Evolutionary conservation across 2,797 vertebrate genomes (phyloP).

Genomic region (Enteromius fasciolatus): DNA sequence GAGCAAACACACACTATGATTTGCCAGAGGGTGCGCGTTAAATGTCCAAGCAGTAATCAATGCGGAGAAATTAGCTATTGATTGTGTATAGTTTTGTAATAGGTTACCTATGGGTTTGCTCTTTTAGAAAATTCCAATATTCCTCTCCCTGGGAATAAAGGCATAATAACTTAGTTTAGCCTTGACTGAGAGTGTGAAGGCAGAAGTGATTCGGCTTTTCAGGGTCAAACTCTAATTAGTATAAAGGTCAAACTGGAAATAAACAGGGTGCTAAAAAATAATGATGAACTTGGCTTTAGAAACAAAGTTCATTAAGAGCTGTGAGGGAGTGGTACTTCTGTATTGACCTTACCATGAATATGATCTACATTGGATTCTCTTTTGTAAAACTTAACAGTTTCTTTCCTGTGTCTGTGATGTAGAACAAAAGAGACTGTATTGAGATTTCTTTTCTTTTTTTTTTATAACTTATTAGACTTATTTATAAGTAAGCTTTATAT

Average conservation of each 20-base stretch:
- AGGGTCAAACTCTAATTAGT: slow-evolving; percentile 87
- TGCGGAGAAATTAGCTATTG: slow-evolving; percentile 97
- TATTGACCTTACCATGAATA: slow-evolving; percentile 56
- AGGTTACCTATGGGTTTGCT: slow-evolving; percentile 96
- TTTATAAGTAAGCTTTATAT: too few relatives aligned
- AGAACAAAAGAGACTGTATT: background rate
- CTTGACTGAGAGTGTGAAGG: slow-evolving; percentile 86
- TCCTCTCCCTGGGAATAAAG: slow-evolving; percentile 81
- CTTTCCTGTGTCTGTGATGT: background rate
- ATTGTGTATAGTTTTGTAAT: slow-evolving; percentile 94
- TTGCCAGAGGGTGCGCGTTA: slow-evolving; percentile 87
- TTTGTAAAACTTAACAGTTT: slow-evolving; percentile 2
- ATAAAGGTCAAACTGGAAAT: slow-evolving; percentile 81
- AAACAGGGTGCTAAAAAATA: slow-evolving; percentile 71
- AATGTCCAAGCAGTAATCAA: slow-evolving; percentile 95
- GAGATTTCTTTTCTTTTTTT: too few relatives aligned
- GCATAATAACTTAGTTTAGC: slow-evolving; percentile 76
- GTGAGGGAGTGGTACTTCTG: slow-evolving; percentile 43
- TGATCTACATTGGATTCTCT: slow-evolving; percentile 35
- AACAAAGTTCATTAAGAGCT: slow-evolving; percentile 65
- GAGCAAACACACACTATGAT: slow-evolving; percentile 69
- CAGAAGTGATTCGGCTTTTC: slow-evolving; percentile 73
- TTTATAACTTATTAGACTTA: too few relatives aligned
- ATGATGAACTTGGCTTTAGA: slow-evolving; percentile 65
- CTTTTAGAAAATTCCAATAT: slow-evolving; percentile 92